Percentiles rank a stretch among this genome's conserved stretches.
Evolutionary conservation across 2,888 invertebrate species (phyloP).

Genomic region (Tenthredo distinguenda): DNA sequence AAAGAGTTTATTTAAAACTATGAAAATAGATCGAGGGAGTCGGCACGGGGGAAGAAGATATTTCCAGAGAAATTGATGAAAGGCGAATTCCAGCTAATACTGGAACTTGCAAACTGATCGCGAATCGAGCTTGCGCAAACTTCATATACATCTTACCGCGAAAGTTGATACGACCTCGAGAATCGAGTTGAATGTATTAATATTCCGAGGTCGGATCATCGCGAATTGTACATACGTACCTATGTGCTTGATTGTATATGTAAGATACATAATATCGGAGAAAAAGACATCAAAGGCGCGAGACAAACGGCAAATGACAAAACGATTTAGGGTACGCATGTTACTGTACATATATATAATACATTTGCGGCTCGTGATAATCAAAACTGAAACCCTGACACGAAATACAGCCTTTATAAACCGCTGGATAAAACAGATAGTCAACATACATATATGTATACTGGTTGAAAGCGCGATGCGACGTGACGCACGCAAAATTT

Average conservation of each 20-base stretch:
- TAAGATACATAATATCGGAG: background rate
- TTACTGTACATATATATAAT: background rate
- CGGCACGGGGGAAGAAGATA: background rate
- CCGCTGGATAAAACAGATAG: constrained; percentile 8
- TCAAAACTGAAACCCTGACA: constrained; percentile 37
- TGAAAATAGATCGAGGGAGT: background rate
- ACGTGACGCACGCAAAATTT: background rate
- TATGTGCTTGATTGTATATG: background rate
- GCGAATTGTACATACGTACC: background rate
- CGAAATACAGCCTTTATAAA: constrained; percentile 11
- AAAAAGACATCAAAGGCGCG: background rate
- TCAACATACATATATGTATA: background rate
- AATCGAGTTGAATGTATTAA: constrained; percentile 25
- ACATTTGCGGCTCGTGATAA: background rate
- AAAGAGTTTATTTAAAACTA: background rate
- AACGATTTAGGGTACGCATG: background rate
- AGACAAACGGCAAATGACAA: constrained; percentile 36
- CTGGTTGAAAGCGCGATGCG: background rate
- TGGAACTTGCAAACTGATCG: background rate
- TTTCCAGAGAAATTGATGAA: background rate
- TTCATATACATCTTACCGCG: background rate
- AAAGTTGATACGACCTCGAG: background rate
- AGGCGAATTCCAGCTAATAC: background rate
- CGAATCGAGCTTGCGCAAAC: background rate
- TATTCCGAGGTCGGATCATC: constrained; percentile 32